Evolutionary conservation across 2,888 invertebrate genomes (phyloP).

Genomic region (Onthophagus sagittarius): DNA sequence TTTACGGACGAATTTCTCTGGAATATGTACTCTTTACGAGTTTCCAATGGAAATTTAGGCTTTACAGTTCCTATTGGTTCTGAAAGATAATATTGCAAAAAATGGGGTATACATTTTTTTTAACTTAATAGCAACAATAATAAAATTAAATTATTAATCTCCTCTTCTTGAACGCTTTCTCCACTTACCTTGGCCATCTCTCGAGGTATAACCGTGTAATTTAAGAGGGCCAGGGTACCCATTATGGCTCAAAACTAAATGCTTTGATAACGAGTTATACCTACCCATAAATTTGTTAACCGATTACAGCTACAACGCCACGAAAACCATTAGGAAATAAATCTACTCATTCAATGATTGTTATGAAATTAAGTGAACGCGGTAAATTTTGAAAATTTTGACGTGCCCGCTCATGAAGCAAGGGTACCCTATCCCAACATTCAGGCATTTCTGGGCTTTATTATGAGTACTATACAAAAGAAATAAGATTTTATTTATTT

Average conservation of each 20-base stretch:
- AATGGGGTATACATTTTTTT: too few species aligned
- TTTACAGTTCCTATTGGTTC: conserved; percentile 48
- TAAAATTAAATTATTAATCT: neutral
- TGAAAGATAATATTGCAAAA: conserved; percentile 17
- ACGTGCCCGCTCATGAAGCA: conserved; percentile 52
- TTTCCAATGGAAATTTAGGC: conserved; percentile 73
- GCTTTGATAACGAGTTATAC: conserved; percentile 15
- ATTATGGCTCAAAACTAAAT: conserved; percentile 18
- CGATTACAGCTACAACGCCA: neutral
- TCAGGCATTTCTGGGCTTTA: conserved; percentile 67
- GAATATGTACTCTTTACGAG: conserved; percentile 56
- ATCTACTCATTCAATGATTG: conserved; percentile 1
- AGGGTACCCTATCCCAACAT: conserved; percentile 99
- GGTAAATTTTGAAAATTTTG: conserved; percentile 36
- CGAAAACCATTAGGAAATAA: conserved; percentile 2
- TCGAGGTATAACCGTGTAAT: neutral
- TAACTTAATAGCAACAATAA: too few species aligned
- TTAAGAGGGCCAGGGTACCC: conserved; percentile 44
- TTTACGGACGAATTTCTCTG: conserved; percentile 50
- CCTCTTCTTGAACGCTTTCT: neutral
- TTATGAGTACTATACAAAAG: conserved; percentile 11
- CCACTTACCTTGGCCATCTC: conserved; percentile 21
- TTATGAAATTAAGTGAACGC: conserved; percentile 7
- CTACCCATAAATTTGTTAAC: neutral
- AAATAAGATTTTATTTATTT: neutral